Evolutionary conservation across 2,113 vertebrate species (phyloP).

Genomic region (Cheirogaleus medius): DNA sequence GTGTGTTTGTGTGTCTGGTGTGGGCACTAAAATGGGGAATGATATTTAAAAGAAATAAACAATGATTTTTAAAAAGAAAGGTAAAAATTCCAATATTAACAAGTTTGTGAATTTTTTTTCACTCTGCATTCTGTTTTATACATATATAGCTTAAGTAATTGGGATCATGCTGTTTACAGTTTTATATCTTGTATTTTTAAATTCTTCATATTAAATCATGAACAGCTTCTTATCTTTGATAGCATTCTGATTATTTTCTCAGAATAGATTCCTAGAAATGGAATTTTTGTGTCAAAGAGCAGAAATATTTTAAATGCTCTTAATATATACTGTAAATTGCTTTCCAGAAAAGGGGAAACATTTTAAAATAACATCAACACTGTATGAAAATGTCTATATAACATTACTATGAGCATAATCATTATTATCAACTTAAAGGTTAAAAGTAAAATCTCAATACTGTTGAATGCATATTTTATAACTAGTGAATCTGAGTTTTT

Average conservation of each 20-base stretch:
- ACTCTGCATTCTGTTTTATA: neutral
- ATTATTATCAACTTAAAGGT: neutral
- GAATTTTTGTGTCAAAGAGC: neutral
- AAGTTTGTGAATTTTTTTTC: neutral
- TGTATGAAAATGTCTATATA: neutral
- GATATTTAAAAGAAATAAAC: neutral
- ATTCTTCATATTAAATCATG: conserved; percentile 27
- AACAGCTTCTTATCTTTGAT: neutral
- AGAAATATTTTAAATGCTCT: neutral
- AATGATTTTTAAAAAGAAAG: neutral
- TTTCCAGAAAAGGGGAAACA: neutral
- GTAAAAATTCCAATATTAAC: neutral
- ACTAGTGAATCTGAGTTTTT: neutral
- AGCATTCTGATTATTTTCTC: neutral
- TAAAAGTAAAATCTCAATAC: neutral
- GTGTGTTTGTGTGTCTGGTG: neutral
- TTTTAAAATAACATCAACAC: neutral
- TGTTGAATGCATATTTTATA: neutral
- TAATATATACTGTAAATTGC: neutral
- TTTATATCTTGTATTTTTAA: neutral
- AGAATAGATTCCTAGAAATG: neutral
- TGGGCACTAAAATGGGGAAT: neutral
- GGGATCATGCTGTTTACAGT: neutral
- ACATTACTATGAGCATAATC: neutral
- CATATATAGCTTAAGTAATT: neutral